Evolutionary conservation across 1,140 invertebrate species (phyloP), one percentile per base, ranked within the genome.

Genomic region (Parapsyche elsis): DNA sequence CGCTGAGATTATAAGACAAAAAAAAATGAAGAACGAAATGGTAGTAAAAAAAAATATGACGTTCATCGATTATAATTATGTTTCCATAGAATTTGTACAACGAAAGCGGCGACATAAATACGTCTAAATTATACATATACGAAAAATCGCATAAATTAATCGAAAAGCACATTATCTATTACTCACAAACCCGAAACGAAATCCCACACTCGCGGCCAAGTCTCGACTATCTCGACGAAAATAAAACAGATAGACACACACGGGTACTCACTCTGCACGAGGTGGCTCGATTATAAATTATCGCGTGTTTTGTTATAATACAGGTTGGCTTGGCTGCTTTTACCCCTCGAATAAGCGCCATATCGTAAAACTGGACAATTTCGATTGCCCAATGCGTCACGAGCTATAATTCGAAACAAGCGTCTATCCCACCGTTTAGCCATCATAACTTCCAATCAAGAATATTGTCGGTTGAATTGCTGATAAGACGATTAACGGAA

Each of bases 121-220:
- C 24, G 24, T 67, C 21, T 24, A 67, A 26, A 67, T 67, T 26
- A 67, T 67, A 67, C 24, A 67, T 67, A 67, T 67, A 67, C 21
- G 24, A 67, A 67, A 67, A 67, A 67, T 67, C 64, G 24, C 64
- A 67, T 67, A 67, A 67, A 67, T 67, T 67, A 23, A 67, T 67
- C 64, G 64, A 67, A 24, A 67, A 67, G 30, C 30, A 38, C 24
- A 67, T 67, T 67, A 67, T 67, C 64, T 67, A 67, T 67, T 67
- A 67, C 64, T 67, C 64, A 67, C 64, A 67, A 9, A 23, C 19
- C 23, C 64, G 64, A 67, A 30, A 67, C 12, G 21, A 67, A 67
- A 67, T 67, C 24, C 64, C 64, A 67, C 24, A 23, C 30, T 67
- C 64, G 64, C 9, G 30, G n/a, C n/a, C 10, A 19, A 23, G 16